phyloP scores from a whole-genome alignment of 2,797 vertebrate species.

The Echeneis naucrates region DNA sequence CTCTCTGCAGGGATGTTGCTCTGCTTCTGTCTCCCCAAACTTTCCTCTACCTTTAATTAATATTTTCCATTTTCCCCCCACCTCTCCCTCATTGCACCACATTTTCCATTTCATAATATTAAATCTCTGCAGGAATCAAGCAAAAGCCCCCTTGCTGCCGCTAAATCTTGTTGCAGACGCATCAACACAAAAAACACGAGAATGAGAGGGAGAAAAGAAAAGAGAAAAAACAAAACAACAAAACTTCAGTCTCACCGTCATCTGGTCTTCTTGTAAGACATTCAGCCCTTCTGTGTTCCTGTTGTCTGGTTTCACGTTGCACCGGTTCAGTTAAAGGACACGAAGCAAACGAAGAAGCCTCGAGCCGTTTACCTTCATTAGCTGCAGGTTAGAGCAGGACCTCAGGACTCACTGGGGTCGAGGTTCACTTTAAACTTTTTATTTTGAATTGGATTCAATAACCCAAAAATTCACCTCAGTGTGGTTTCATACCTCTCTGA shows the following conservation, averaged over 20 bases:
- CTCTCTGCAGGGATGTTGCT: constrained; percentile 30
- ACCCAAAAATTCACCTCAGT: too few relatives aligned
- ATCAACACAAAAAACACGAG: background rate
- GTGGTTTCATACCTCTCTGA: too few relatives aligned
- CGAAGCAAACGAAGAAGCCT: too few relatives aligned
- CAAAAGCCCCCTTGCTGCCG: background rate
- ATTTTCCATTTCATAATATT: background rate
- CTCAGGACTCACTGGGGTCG: background rate
- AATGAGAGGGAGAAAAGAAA: too few relatives aligned
- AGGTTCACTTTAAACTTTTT: too few relatives aligned
- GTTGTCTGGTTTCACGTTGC: background rate
- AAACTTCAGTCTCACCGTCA: background rate
- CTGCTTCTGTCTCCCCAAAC: constrained; percentile 5
- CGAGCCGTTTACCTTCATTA: background rate
- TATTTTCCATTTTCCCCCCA: background rate
- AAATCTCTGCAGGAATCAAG: background rate
- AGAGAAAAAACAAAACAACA: too few relatives aligned
- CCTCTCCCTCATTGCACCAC: background rate
- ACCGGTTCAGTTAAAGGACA: background rate
- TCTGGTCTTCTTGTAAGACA: background rate
- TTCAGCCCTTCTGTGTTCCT: background rate
- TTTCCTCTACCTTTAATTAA: constrained; percentile 16
- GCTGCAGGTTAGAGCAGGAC: background rate
- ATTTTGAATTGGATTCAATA: too few relatives aligned
- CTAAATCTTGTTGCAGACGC: background rate